A percentile compares a stretch with the other conserved stretches of the same genome.
Evolutionary conservation across 2,888 invertebrate genomes (phyloP).

Genomic region (Protonemura montana): DNA sequence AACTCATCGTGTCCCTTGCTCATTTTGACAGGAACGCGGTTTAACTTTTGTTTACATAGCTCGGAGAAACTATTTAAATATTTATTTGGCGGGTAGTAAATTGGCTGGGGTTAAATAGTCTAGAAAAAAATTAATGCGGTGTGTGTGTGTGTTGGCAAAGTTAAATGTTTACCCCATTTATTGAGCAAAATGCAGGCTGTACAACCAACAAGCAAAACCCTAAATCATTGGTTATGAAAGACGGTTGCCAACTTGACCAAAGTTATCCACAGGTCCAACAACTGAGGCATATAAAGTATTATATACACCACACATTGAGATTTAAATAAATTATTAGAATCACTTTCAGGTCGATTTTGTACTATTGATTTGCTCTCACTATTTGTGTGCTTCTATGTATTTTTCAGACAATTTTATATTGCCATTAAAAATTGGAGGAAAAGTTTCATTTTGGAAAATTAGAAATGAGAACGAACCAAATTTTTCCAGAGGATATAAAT

Average conservation of each 20-base stretch:
- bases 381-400: no score
- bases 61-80: background rate
- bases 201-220: background rate
- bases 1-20: background rate
- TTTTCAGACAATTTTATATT: no score
- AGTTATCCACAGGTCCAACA: background rate
- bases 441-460: no score
- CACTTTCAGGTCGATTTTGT: no score
- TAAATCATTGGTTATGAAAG: slow-evolving; percentile 12
- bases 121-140: background rate
- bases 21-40: background rate
- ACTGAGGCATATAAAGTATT: no score
- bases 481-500: no score
- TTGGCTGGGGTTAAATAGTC: background rate
- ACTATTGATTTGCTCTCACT: no score
- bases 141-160: background rate
- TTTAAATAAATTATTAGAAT: no score
- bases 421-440: no score
- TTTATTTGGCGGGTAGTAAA: background rate
- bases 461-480: no score
- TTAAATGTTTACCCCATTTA: background rate
- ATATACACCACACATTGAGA: no score
- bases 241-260: background rate
- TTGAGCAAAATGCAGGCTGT: background rate
- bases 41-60: background rate